Evolutionary conservation across 2,797 vertebrate species (phyloP).

Genomic region (Schizopygopsis malacanthus): DNA sequence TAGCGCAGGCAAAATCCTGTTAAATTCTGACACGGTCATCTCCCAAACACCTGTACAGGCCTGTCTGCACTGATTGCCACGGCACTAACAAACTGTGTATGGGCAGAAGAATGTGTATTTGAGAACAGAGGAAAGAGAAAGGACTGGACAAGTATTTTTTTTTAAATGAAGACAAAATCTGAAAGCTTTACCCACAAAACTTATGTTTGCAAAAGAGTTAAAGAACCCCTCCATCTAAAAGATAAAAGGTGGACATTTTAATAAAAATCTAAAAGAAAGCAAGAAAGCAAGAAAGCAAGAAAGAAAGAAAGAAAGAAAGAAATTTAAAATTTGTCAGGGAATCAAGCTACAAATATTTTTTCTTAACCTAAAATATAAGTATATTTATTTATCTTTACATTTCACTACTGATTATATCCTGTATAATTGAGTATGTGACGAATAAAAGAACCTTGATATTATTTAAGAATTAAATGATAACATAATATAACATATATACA

Average conservation of each 20-base stretch:
- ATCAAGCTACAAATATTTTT: background rate
- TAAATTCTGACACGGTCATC: constrained; percentile 82
- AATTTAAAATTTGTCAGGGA: background rate
- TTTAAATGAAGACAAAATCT: background rate
- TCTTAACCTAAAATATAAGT: background rate
- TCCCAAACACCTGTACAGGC: constrained; percentile 73
- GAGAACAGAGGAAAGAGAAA: background rate
- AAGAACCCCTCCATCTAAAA: background rate
- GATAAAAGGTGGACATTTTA: background rate
- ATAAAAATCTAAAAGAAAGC: no score
- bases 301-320: no score
- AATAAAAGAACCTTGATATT: no score
- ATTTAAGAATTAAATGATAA: background rate
- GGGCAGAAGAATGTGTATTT: background rate
- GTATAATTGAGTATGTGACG: no score
- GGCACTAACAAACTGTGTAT: constrained; percentile 11
- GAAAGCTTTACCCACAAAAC: no score
- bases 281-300: no score
- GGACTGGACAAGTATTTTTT: background rate
- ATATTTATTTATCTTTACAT: no score
- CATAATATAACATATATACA: background rate
- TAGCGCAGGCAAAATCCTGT: constrained; percentile 82
- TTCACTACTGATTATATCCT: no score
- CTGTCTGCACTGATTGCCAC: constrained; percentile 63
- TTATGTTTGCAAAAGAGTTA: background rate